Evolutionary conservation across 2,888 invertebrate genomes (phyloP), one percentile per base, ranked within the genome.

Genomic region (Lacanobia oleracea): DNA sequence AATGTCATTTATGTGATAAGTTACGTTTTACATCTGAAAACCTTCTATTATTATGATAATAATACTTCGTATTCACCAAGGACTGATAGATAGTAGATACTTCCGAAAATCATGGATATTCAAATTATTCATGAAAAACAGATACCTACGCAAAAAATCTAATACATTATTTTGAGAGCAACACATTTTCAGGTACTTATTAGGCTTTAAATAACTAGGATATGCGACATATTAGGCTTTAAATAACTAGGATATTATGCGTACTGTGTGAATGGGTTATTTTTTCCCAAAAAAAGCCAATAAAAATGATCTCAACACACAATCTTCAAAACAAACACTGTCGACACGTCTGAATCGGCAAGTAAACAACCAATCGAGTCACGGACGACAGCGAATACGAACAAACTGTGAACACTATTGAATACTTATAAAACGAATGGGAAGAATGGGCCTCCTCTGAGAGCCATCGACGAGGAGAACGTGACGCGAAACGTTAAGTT

Each of bases 401-500:
- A 91, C 90, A 89, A 90, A 89, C 88, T 88, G 89, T 88, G 90
- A 88, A 89, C 89, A 91, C 90, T 91, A 91, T 91, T 91, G 90
- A 91, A 93, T 91, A 91, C 90, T 92, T 91, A 91, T 88, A 89
- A 90, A 91, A 87, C 88, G 90, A 88, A 90, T 86, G 87, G 89
- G 88, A 89, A 88, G 90, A 90, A 90, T 87, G 88, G 89, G 85
- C 83, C 83, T 88, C 90, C 91, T 86, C 80, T 64, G 91, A 92
- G 92, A 88, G 88, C 92, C 91, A 91, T 93, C 88, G 90, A 88
- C 85, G 86, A 85, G 66, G 60, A 72, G 83, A 79, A 93, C 93
- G 93, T 93, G 93, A 92, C 83, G 85, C 88, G 92, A 91, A 92
- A 91, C 88, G 88, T 82, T 86, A 92, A 89, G 88, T 86, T 87